phyloP scores from a whole-genome alignment of 92 coral and sea anemone genomes.

The Palythoa grandis region DNA sequence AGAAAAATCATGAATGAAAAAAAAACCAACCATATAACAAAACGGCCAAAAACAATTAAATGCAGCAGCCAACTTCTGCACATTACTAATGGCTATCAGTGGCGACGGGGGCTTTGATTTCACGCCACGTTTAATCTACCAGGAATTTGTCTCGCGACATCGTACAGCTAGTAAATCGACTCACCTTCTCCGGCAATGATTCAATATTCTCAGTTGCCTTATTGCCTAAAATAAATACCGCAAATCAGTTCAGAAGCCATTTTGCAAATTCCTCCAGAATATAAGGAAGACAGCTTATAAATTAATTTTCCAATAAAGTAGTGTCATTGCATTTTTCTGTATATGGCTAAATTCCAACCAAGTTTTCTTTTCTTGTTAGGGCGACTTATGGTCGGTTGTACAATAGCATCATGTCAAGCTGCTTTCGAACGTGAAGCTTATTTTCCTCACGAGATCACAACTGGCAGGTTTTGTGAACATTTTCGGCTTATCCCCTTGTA shows the following conservation, averaged over 20 bases:
- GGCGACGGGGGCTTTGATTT: background rate
- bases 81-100: background rate
- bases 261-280: background rate
- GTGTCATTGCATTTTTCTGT: background rate
- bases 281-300: conserved; percentile 21
- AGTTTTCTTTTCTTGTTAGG: background rate
- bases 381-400: background rate
- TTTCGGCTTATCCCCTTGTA: background rate
- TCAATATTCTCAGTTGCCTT: conserved; percentile 5
- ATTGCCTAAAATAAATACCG: conserved; percentile 31
- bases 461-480: background rate
- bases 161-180: background rate
- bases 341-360: background rate
- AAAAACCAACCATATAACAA: background rate
- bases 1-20: background rate
- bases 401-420: background rate
- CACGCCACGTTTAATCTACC: background rate
- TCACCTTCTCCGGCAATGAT: background rate
- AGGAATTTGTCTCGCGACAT: background rate
- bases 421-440: background rate
- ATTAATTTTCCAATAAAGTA: conserved; percentile 9
- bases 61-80: background rate
- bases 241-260: background rate
- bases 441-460: background rate
- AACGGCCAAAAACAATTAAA: background rate